A percentile compares a stretch with the other conserved stretches of the same genome.
phyloP scores from a whole-genome alignment of 2,888 invertebrate species.

The Caenorhabditis japonica region DNA sequence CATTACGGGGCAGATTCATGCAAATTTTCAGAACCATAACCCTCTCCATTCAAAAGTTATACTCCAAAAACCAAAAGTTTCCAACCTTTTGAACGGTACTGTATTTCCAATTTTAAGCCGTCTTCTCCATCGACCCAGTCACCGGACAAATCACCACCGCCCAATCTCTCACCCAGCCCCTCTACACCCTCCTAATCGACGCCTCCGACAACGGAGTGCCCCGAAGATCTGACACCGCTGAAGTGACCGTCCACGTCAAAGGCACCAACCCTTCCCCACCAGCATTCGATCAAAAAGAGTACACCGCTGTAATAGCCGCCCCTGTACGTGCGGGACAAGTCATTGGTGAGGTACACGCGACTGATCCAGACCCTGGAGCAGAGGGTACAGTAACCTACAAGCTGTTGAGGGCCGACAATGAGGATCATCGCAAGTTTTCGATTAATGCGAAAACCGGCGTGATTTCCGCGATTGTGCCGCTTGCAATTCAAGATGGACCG shows the following conservation, averaged over 20 bases:
- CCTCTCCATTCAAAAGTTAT: no score
- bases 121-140: conserved; percentile 51
- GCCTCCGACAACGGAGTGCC: conserved; percentile 64
- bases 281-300: conserved; percentile 69
- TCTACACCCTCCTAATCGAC: conserved; percentile 53
- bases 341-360: conserved; percentile 65
- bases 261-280: conserved; percentile 72
- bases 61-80: no score
- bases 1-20: no score
- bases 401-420: conserved; percentile 33
- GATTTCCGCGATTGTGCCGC: conserved; percentile 53
- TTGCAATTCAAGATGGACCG: conserved; percentile 62
- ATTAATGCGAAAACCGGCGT: conserved; percentile 66
- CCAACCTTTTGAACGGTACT: no score
- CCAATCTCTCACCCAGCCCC: conserved; percentile 40
- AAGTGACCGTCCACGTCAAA: conserved; percentile 57
- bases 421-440: conserved; percentile 50
- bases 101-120: no score
- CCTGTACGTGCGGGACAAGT: conserved; percentile 65
- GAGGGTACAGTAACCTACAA: conserved; percentile 62
- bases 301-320: conserved; percentile 56
- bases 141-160: conserved; percentile 53
- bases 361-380: conserved; percentile 72
- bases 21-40: no score
- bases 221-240: conserved; percentile 49